phyloP scores from a whole-genome alignment of 2,797 vertebrate genomes.

The Anguilla anguilla region DNA sequence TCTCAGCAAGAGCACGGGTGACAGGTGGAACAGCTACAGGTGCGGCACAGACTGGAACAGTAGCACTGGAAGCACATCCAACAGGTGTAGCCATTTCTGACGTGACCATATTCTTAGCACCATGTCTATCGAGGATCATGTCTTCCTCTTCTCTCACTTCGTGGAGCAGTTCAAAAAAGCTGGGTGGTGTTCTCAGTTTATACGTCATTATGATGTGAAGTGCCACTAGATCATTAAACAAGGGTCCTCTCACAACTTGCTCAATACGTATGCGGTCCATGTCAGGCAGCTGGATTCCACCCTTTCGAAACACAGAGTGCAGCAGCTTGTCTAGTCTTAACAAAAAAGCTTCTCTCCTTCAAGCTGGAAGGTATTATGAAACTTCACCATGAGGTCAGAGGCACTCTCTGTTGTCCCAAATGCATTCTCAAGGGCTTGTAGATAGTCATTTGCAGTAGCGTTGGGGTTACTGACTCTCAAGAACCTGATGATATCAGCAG shows the following conservation, averaged over 20 bases:
- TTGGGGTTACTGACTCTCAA: constrained; percentile 29
- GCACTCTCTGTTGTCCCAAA: constrained; percentile 43
- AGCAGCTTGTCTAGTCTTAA: constrained; percentile 41
- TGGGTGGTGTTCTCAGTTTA: constrained; percentile 15
- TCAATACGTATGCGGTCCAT: constrained; percentile 35
- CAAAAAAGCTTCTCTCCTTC: constrained; percentile 38
- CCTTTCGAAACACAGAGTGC: constrained; percentile 28
- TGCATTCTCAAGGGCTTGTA: constrained; percentile 36
- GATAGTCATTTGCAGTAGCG: constrained; percentile 41
- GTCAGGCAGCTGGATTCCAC: constrained; percentile 16
- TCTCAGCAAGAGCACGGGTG: neutral
- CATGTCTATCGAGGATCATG: constrained; percentile 17
- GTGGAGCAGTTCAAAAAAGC: constrained; percentile 31
- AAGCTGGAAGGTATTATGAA: constrained; percentile 27
- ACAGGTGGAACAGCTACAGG: neutral
- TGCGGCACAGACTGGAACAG: neutral
- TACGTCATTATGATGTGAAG: constrained; percentile 35
- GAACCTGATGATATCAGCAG: constrained; percentile 41
- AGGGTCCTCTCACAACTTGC: constrained; percentile 34
- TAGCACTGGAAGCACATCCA: neutral
- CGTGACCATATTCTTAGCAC: neutral
- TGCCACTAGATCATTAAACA: constrained; percentile 31
- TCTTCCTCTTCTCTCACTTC: constrained; percentile 32
- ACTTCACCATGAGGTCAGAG: constrained; percentile 32
- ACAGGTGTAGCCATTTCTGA: neutral